These are phyloP conservation scores for Oscheius sp. DNA, from an alignment of 2,888 invertebrate species.

Conservation along the genomic window DNA sequence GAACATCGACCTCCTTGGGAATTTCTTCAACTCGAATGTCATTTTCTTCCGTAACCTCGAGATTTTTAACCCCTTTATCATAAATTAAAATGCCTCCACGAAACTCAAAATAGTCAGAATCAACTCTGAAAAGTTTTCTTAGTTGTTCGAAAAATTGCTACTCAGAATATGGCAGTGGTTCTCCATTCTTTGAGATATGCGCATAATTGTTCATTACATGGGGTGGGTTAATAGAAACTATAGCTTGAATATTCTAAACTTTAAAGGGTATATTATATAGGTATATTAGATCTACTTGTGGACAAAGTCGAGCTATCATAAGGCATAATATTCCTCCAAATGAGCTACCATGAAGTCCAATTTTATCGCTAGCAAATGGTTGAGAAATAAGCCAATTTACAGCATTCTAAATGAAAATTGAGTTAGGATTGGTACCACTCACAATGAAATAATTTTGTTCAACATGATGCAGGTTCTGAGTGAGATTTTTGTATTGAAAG, in stretches of 20 bases:
- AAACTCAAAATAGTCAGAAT: neutral
- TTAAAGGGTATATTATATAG: neutral
- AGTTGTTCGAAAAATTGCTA: neutral
- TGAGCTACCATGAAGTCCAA: constrained; percentile 49
- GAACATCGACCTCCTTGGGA: constrained; percentile 34
- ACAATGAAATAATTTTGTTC: constrained; percentile 44
- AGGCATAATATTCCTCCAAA: constrained; percentile 47
- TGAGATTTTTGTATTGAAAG: constrained; percentile 44
- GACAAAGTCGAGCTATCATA: constrained; percentile 22
- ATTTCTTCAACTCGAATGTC: constrained; percentile 23
- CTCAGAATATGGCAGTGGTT: constrained; percentile 23
- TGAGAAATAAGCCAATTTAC: constrained; percentile 34
- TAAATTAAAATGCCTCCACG: constrained; percentile 19
- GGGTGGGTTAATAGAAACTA: constrained; percentile 46
- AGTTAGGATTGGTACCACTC: neutral
- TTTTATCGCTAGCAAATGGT: constrained; percentile 33
- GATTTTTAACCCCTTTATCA: constrained; percentile 17
- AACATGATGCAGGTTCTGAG: constrained; percentile 38
- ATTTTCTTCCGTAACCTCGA: constrained; percentile 19
- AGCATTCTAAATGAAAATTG: constrained; percentile 35
- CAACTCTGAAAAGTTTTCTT: neutral
- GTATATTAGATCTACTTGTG: neutral
- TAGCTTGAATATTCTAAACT: neutral
- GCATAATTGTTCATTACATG: constrained; percentile 35
- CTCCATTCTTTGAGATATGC: constrained; percentile 35